Evolutionary conservation across 2,888 invertebrate genomes (phyloP), one percentile per base, ranked within the genome.

Genomic region (Caradrina kadenii): DNA sequence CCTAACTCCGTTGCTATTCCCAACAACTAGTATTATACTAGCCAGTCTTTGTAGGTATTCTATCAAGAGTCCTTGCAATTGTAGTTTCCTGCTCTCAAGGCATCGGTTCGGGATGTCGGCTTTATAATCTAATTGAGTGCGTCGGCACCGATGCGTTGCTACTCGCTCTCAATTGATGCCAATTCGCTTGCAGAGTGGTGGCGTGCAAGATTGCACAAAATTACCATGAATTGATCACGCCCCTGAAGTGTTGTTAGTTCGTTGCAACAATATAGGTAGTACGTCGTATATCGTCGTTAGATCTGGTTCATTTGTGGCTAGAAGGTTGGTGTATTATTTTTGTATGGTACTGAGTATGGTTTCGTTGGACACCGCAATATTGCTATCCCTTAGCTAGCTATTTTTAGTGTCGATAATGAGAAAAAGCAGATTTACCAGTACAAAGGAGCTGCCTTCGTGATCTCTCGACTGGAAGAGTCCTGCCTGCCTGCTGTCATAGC

Each of bases 61-160:
- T 45, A 17, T 17, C 45, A 45, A 17, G 35, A 50, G 31, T 56
- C 45, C 35, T 54, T 54, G 53, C 58, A 31, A 53, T 64, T 19
- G 39, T 55, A 42, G 49, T 63, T 39, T 49, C 31, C 26, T 53
- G 53, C n/a, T 42, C 50, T 63, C 64, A 50, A 80, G 55, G 39
- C 50, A 65, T 60, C 21, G 42, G 52, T 10, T 55, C 63, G 48
- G 73, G 79, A 79, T 62, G 55, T 63, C 49, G 73, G 62, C 60
- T 78, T 78, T 78, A 78, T 78, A 78, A 54, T 66, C 55, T 54
- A 78, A 78, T 78, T 66, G 82, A 78, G 63, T 63, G 63, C 53
- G 39, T 19, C 66, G 63, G 60, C 49, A 56, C 63, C 48, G 26
- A 79, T 52, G 55, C 73, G 56, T 79, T 35, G 56, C 56, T 22